Evolutionary conservation across 2,113 vertebrate species (phyloP).

Genomic region (Tyto alba): DNA sequence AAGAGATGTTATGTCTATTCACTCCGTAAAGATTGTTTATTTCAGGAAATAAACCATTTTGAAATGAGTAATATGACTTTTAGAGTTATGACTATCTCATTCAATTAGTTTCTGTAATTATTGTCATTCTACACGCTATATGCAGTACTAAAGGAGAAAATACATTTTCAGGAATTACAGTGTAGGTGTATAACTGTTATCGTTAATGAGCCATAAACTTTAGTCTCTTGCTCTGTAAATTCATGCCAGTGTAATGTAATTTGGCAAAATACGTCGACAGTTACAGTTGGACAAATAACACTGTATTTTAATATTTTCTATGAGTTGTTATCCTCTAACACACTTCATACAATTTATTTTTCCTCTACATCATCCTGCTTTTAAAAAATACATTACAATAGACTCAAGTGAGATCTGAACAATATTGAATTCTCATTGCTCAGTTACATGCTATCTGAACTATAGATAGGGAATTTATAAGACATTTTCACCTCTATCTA

Average conservation of each 20-base stretch:
- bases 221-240: slow-evolving; percentile 50
- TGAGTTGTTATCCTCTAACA: background rate
- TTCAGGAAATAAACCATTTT: slow-evolving; percentile 54
- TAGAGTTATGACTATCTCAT: slow-evolving; percentile 59
- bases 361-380: background rate
- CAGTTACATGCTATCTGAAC: background rate
- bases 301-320: background rate
- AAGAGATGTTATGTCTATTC: slow-evolving; percentile 32
- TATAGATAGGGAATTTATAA: background rate
- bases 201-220: slow-evolving; percentile 67
- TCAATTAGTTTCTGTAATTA: slow-evolving; percentile 69
- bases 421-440: background rate
- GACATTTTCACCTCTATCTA: background rate
- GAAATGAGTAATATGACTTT: slow-evolving; percentile 55
- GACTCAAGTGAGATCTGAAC: background rate
- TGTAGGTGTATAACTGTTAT: slow-evolving; percentile 58
- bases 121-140: slow-evolving; percentile 49
- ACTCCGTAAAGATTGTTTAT: slow-evolving; percentile 36
- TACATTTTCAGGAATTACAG: slow-evolving; percentile 56
- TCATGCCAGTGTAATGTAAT: slow-evolving; percentile 20
- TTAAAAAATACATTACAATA: background rate
- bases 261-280: slow-evolving; percentile 36
- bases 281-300: slow-evolving; percentile 34
- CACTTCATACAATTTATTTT: background rate
- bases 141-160: slow-evolving; percentile 45